Conservation (phyloP, 2,797 vertebrate genomes). For the Antrozous pallidus region DNA sequence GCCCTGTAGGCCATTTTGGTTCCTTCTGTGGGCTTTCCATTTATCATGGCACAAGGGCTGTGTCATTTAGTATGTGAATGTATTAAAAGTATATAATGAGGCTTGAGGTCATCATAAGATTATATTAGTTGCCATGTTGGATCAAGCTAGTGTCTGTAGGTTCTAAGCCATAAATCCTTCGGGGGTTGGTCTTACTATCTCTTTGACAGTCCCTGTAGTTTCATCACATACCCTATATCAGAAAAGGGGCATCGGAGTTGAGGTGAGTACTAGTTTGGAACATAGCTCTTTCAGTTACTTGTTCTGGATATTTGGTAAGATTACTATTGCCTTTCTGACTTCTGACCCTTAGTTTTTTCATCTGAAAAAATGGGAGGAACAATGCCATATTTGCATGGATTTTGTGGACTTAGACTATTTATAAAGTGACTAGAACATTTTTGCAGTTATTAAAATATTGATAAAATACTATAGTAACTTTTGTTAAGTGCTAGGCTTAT, state of each 20-base stretch:
- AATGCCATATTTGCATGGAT: not conserved
- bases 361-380: not conserved
- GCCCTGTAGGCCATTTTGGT: not conserved
- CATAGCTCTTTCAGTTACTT: not conserved
- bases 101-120: not conserved
- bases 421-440: not conserved
- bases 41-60: not conserved
- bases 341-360: not conserved
- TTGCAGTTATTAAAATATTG: not conserved
- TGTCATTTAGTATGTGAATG: not conserved
- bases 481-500: not conserved
- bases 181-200: not conserved
- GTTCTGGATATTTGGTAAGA: not conserved
- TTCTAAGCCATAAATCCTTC: not conserved
- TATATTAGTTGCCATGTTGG: not conserved
- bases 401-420: not conserved
- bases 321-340: conserved; percentile 23
- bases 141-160: not conserved
- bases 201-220: not conserved
- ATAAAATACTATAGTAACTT: not conserved
- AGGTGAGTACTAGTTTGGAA: not conserved
- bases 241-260: not conserved
- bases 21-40: not conserved
- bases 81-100: too few relatives aligned
- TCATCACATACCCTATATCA: not conserved